Conservation (phyloP, 2,113 vertebrate species). For the Sapayoa aenigma region DNA sequence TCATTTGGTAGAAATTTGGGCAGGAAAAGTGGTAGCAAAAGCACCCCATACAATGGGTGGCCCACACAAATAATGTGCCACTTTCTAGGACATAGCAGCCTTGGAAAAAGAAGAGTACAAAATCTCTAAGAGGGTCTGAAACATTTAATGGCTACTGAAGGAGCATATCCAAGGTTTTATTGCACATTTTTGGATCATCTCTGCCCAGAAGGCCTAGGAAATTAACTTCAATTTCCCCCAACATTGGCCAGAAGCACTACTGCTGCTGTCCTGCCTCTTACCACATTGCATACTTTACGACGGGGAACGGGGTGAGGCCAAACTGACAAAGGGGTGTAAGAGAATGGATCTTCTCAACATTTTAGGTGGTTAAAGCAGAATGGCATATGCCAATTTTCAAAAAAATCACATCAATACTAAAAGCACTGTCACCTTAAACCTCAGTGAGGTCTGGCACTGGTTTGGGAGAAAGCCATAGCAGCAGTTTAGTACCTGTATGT, state of each 20-base stretch:
- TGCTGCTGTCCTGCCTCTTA: background rate
- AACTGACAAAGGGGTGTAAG: background rate
- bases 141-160: background rate
- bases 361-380: background rate
- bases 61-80: accelerated
- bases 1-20: background rate
- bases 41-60: accelerated
- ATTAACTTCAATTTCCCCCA: background rate
- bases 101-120: background rate
- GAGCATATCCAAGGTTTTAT: background rate
- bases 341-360: background rate
- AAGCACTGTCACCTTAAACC: background rate
- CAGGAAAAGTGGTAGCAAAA: background rate
- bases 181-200: background rate
- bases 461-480: background rate
- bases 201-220: background rate
- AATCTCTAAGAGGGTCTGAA: background rate
- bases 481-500: background rate
- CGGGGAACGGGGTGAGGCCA: background rate
- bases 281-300: background rate
- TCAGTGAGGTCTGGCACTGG: background rate
- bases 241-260: background rate
- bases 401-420: background rate
- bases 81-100: background rate
- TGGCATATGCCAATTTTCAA: background rate